A percentile compares a stretch with the other conserved stretches of the same genome.
Evolutionary conservation across 2,888 invertebrate species (phyloP).

Genomic region (Epistrophe grossulariae): DNA sequence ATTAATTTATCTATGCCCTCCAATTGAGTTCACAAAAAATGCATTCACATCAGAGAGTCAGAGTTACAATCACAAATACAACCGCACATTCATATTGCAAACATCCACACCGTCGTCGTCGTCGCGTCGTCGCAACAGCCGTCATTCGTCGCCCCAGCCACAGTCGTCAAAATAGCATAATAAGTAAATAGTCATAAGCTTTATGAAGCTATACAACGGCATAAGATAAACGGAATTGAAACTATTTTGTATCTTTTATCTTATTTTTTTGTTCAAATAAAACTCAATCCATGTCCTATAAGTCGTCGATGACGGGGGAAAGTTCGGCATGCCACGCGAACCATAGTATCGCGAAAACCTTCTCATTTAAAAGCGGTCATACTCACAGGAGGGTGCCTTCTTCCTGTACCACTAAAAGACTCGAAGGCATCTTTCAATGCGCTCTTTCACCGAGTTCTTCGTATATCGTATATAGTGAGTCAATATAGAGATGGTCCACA

Average conservation of each 20-base stretch:
- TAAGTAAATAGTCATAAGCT: slow-evolving; percentile 35
- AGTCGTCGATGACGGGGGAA: background rate
- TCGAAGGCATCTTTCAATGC: slow-evolving; percentile 59
- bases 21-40: slow-evolving; percentile 64
- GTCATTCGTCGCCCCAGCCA: slow-evolving; percentile 4
- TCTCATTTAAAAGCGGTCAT: slow-evolving; percentile 74
- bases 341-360: slow-evolving; percentile 10
- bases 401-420: slow-evolving; percentile 30
- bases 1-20: slow-evolving; percentile 74
- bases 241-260: background rate
- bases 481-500: slow-evolving; percentile 8
- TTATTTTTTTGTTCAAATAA: slow-evolving; percentile 29
- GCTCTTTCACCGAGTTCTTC: slow-evolving; percentile 25
- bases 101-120: background rate
- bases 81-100: background rate
- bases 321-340: slow-evolving; percentile 24
- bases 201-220: slow-evolving; percentile 8
- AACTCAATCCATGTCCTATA: slow-evolving; percentile 50
- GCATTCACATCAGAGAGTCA: slow-evolving; percentile 16
- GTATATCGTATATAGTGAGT: background rate
- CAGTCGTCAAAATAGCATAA: slow-evolving; percentile 37
- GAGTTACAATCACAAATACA: background rate
- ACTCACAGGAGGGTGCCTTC: slow-evolving; percentile 72
- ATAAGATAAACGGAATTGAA: slow-evolving; percentile 45
- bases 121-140: background rate